Conservation (phyloP, 1,140 invertebrate species). For the Argopecten irradians region DNA sequence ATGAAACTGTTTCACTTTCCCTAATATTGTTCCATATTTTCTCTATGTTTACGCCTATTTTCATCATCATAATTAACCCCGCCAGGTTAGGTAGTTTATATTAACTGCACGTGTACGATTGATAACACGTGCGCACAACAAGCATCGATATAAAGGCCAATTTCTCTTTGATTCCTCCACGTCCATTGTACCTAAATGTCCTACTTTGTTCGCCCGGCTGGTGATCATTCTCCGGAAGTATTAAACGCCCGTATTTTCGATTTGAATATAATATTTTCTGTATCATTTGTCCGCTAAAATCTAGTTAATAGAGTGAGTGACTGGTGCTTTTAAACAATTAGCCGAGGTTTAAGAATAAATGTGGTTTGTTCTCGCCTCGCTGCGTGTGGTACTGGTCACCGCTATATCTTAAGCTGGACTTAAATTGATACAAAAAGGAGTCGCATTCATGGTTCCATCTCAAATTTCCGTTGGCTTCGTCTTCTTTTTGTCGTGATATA, state of each 20-base stretch:
- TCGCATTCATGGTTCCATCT: neutral
- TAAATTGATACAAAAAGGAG: neutral
- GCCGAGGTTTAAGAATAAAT: conserved; percentile 8
- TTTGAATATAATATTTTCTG: conserved; percentile 19
- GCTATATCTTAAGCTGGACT: conserved; percentile 21
- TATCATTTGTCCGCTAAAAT: conserved; percentile 22
- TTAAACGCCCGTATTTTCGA: conserved; percentile 1
- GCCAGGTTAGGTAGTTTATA: neutral
- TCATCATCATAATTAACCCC: neutral
- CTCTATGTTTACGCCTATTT: neutral
- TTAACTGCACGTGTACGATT: neutral
- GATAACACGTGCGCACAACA: neutral
- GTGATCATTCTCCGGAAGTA: neutral
- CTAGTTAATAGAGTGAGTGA: conserved; percentile 9
- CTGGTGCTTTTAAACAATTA: conserved; percentile 1
- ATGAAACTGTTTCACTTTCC: neutral
- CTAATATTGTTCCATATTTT: neutral
- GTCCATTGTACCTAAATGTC: neutral
- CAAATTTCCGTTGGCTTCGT: neutral
- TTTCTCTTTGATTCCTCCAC: neutral
- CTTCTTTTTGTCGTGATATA: neutral
- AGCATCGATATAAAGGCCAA: conserved; percentile 8
- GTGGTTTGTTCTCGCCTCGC: neutral
- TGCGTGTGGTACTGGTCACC: neutral
- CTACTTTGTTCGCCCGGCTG: neutral